Base-by-base conservation (phyloP, 2,113 vertebrate genomes). In the Platanista minor region DNA sequence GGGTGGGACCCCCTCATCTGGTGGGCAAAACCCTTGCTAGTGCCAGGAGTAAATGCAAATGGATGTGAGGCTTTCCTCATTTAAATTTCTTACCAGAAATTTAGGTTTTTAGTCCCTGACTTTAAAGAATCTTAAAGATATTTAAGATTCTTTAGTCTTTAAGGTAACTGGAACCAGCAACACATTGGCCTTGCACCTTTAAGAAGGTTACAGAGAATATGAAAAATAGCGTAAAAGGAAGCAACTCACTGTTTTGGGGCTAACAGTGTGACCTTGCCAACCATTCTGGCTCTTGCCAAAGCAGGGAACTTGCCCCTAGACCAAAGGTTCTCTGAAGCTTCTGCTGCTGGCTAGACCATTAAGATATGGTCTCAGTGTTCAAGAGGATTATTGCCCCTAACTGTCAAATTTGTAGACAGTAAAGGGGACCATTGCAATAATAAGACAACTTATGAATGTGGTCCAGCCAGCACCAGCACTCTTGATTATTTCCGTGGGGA, bases 51-150 rank as follows among this genome's bases (percentile, higher is more conserved):
- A 71, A 69, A 49, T 84, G 78, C 33, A 27, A 27, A 81, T 14
- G 10, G 13, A n/a, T 14, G 20, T 21, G 54, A 23, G 7, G 12
- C 52, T 78, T 89, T 46, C 27, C 41, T 90, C 57, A 15, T 77
- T 87, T 81, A 52, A 88, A 14, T 90, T 94, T 41, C 49, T 84
- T 46, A 33, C 17, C 14, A 83, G 54, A 29, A 52, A 69, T 31
- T 87, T 87, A 66, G 33, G 10, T 69, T 72, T 91, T 86, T 41
- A 46, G 46, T 69, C 25, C 41, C 17, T 93, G 69, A 86, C 36
- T 96, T 96, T 69, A 67, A 89, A 95, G 49, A 77, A 18, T 69
- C 33, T 64, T 82, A 77, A 95, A 91, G 49, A 33, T 86, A 90
- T 25, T 85, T 74, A 85, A 83, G 27, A 12, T 81, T 72, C 57